Conservation (phyloP, 2,113 vertebrate genomes). For the Chionis minor region DNA sequence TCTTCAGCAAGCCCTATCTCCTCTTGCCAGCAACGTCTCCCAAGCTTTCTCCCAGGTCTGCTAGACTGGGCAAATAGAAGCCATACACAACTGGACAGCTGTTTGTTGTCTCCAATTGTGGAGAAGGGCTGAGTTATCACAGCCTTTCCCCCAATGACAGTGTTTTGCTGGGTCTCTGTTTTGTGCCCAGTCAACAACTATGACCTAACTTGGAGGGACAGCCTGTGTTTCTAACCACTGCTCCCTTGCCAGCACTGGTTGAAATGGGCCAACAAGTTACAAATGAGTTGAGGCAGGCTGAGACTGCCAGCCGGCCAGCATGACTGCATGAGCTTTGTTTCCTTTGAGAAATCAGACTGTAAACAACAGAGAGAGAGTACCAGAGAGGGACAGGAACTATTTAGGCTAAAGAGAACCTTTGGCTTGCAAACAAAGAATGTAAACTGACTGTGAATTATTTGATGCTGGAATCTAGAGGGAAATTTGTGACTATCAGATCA, state of each 20-base stretch:
- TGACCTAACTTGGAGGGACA: neutral
- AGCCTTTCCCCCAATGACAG: neutral
- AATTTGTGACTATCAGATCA: neutral
- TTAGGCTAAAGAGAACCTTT: neutral
- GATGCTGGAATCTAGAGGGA: neutral
- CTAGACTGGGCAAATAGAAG: neutral
- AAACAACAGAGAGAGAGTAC: neutral
- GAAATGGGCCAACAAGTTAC: neutral
- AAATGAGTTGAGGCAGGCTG: neutral
- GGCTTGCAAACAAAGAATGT: neutral
- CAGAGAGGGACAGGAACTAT: neutral
- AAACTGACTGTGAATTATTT: neutral
- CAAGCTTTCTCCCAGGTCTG: neutral
- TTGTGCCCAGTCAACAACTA: neutral
- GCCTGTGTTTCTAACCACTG: neutral
- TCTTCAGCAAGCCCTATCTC: neutral
- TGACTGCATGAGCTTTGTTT: neutral
- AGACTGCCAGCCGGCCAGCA: neutral
- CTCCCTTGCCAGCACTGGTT: neutral
- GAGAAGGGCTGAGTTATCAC: neutral
- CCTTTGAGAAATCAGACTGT: neutral
- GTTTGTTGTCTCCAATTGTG: neutral
- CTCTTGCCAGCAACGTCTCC: neutral
- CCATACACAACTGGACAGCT: neutral
- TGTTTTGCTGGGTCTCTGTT: neutral